Conservation (phyloP, 1,140 invertebrate species). For the Plectrocnemia conspersa region DNA sequence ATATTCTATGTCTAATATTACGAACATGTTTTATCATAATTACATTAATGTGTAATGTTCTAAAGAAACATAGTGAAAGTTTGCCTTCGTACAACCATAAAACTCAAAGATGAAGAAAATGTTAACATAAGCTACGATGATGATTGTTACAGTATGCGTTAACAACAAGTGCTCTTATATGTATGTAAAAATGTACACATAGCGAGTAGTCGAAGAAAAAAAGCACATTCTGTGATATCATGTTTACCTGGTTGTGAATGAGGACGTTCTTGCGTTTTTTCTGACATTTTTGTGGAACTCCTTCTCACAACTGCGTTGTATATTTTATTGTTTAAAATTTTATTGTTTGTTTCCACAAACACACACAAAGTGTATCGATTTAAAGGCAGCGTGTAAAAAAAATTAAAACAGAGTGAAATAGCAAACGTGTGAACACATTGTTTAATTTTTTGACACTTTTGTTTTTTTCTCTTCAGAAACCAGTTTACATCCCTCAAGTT, state of each 20-base stretch:
- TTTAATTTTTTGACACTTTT: neutral
- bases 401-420: constrained; percentile 27
- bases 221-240: constrained; percentile 33
- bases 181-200: too few species aligned
- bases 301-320: constrained; percentile 53
- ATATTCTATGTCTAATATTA: too few species aligned
- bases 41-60: too few species aligned
- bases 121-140: too few species aligned
- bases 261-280: constrained; percentile 53
- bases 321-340: constrained; percentile 14
- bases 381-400: constrained; percentile 35
- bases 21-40: too few species aligned
- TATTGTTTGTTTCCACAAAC: neutral
- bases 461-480: neutral
- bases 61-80: too few species aligned
- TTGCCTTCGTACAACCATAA: too few species aligned
- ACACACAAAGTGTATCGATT: constrained; percentile 5
- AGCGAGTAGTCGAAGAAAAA: too few species aligned
- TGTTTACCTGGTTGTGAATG: constrained; percentile 54
- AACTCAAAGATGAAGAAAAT: too few species aligned
- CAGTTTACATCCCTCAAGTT: too few species aligned
- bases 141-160: too few species aligned
- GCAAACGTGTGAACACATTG: constrained; percentile 6
- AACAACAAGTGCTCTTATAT: too few species aligned
- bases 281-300: constrained; percentile 54